Base-by-base conservation (phyloP, 2,888 invertebrate species). In the Myathropa florea region DNA sequence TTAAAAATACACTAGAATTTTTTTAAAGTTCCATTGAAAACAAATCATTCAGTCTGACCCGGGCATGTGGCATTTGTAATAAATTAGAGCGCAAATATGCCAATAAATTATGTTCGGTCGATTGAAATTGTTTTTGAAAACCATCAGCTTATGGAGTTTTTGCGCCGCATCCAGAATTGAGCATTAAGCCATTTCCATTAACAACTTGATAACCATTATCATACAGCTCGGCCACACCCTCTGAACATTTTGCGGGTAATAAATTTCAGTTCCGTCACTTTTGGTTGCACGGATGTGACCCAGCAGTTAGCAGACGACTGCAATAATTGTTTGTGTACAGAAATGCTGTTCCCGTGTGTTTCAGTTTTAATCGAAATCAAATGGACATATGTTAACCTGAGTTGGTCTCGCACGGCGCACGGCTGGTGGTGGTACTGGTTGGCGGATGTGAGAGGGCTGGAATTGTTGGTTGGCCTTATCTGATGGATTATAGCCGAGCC, bases 241-340 rank as follows among this genome's bases (percentile, higher is more conserved):
- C 46, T 6, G 71, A 24, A 23, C 46, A 36, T 55, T 76, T 71
- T 60, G 59, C 53, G 71, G 67, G 84, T 81, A 81, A 85, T 85
- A 85, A 85, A 85, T 85, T 77, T 71, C 57, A 72, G 77, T 72
- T 72, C 72, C 61, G 77, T 85, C 81, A 76, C 46, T 85, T 85
- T 77, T 46, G 28, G 57, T 53, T 28, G 46, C 57, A 26, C 67
- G 72, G 57, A 72, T 81, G 71, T 84, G 81, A 81, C 71, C 77
- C 77, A 77, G 63, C 63, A 77, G 81, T 77, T 72, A 81, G 81
- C 72, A 72, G 67, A 81, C 76, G 76, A 46, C 30, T 76, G 67
- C 67, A 77, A 84, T 81, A 77, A 84, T 84, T 81, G 76, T 76
- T 55, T 61, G 39, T 14, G 30, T 36, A 67, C 67, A 77, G 61